Evolutionary conservation across 2,888 invertebrate species (phyloP).

Genomic region (Caenorhabditis parvicauda): DNA sequence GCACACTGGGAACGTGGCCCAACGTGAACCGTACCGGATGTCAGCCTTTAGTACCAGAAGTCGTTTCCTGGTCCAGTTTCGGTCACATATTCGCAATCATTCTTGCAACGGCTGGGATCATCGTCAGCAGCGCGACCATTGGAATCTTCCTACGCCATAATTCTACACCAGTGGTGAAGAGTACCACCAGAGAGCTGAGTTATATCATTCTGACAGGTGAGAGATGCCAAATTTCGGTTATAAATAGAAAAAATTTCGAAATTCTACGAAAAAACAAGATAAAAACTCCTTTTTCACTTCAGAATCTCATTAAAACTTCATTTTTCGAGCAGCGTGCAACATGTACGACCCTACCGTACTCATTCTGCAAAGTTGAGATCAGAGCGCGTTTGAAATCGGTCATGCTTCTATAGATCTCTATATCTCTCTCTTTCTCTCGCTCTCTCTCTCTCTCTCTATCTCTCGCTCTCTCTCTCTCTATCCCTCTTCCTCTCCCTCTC

Average conservation of each 20-base stretch:
- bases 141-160: slow-evolving; percentile 82
- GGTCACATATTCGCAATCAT: slow-evolving; percentile 48
- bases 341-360: no score
- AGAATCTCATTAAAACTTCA: not conserved
- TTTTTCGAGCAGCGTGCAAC: not conserved
- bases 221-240: no score
- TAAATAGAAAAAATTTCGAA: no score
- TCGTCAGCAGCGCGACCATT: slow-evolving; percentile 76
- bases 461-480: no score
- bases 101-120: slow-evolving; percentile 68
- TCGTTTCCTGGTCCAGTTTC: slow-evolving; percentile 37
- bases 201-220: slow-evolving; percentile 87
- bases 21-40: slow-evolving; percentile 69
- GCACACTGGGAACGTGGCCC: slow-evolving; percentile 72
- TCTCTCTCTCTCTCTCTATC: no score
- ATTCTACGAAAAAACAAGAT: no score
- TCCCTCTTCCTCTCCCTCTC: no score
- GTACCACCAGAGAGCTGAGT: slow-evolving; percentile 75
- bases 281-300: no score
- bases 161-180: slow-evolving; percentile 93
- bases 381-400: no score
- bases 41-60: slow-evolving; percentile 25
- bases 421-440: no score
- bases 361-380: no score
- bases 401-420: no score